Percentiles rank a stretch among this genome's conserved stretches.
phyloP scores from a whole-genome alignment of 2,113 vertebrate species.

The Arvicanthis niloticus region DNA sequence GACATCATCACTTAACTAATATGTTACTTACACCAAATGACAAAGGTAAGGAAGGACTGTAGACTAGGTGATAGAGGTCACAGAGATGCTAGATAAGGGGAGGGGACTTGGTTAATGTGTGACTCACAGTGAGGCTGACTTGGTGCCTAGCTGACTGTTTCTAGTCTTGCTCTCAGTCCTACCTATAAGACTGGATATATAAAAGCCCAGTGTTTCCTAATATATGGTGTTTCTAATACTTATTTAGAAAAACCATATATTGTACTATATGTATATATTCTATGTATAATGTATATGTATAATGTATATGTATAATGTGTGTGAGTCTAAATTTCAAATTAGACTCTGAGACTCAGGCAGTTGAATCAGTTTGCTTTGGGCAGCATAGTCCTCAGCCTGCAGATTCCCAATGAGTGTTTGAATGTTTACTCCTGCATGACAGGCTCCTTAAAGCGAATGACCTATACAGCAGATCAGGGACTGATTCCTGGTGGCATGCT shows the following conservation, averaged over 20 bases:
- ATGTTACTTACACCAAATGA: not conserved
- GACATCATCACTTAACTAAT: not conserved
- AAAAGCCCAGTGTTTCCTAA: not conserved
- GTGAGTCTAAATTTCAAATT: not conserved
- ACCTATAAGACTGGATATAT: not conserved
- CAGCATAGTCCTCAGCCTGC: not conserved
- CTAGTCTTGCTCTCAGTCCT: not conserved
- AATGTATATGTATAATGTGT: too few relatives aligned
- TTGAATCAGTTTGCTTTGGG: not conserved
- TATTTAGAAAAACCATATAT: not conserved
- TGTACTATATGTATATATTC: not conserved
- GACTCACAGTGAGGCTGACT: not conserved
- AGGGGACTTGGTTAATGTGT: not conserved
- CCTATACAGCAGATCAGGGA: not conserved
- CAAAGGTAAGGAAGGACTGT: not conserved
- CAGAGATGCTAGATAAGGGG: not conserved
- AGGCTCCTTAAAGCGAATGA: not conserved
- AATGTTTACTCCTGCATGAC: not conserved
- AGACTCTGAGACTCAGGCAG: not conserved
- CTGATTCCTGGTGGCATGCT: not conserved
- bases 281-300: too few relatives aligned
- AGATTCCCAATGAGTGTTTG: not conserved
- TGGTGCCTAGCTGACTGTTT: not conserved
- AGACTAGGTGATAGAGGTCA: not conserved
- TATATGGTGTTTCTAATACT: not conserved